Base-by-base conservation (phyloP, 1,140 invertebrate genomes). In the Philotrypesis tridentata region DNA sequence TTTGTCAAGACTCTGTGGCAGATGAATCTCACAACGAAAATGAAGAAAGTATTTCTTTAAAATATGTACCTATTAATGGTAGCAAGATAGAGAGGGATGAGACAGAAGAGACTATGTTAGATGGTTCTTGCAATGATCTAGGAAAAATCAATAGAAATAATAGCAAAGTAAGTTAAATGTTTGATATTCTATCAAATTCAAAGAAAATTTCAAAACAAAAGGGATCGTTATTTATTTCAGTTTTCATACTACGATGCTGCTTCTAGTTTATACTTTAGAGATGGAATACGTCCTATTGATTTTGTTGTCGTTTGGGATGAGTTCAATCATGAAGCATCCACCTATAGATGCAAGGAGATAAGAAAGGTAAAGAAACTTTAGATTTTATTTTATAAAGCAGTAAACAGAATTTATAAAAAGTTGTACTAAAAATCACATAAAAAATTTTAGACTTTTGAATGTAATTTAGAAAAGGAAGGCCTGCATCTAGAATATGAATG, bases 301-400 rank as follows among this genome's bases (percentile, higher is more conserved):
- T 97, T 96, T 92, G 93, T 97, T 77, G 86, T 97, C 70, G 96
- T 96, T 14, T 96, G 95, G 94, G 94, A 95, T 89, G 91, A 90
- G 37, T 88, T 87, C 72, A 74, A 88, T 33, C 80, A 81, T 11
- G 87, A 88, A 71, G 84, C 89, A n/a, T 74, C 85, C 89, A 92
- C 84, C 5, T 85, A 81, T 29, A 86, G 78, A 8, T 84, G 77
- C 68, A 73, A 63, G 4, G 83, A 90, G 82, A 83, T 80, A 37
- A 85, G 90, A 84, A 87, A 84, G 74, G 89, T 90, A 89, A 5
- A 1, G 33, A 33, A 55, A 40, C 37, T 14, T 48, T 70, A 27
- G 72, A 70, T 74, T n/a, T 37, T 60, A 23, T 60, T 43, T 25
- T 14, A 65, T 7, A 37, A 65, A 37, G 0, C 63, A 21, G 25